phyloP scores from a whole-genome alignment of 1,140 invertebrate genomes.

The Plectrocnemia conspersa region DNA sequence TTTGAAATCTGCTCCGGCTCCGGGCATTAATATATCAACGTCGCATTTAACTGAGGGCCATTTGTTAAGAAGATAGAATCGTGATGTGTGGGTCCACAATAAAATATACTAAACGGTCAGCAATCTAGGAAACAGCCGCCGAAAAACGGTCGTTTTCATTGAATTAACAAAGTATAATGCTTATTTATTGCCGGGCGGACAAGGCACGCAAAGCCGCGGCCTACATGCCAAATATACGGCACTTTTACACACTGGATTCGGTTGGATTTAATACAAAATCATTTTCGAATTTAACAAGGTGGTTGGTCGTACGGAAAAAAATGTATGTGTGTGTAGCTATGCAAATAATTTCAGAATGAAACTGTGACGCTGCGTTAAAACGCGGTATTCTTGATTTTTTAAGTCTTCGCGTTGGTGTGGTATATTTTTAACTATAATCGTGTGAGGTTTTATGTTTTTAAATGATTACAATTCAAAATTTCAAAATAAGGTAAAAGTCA shows the following conservation, averaged over 20 bases:
- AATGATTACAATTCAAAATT: too few species aligned
- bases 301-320: too few species aligned
- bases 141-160: constrained; percentile 35
- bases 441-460: too few species aligned
- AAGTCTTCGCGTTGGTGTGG: too few species aligned
- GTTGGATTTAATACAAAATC: background rate
- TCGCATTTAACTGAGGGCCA: constrained; percentile 32
- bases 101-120: constrained; percentile 33
- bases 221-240: background rate
- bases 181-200: constrained; percentile 32
- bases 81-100: constrained; percentile 21
- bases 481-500: too few species aligned
- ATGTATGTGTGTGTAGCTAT: too few species aligned
- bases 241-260: background rate
- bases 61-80: constrained; percentile 33
- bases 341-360: too few species aligned
- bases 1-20: constrained; percentile 10
- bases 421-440: too few species aligned
- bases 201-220: constrained; percentile 24
- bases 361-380: too few species aligned
- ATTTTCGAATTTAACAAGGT: background rate
- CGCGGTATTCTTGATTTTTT: too few species aligned
- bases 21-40: constrained; percentile 33
- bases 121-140: constrained; percentile 33
- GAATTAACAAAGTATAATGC: constrained; percentile 36